Base-by-base conservation (phyloP, 2,113 vertebrate genomes). In the Pterocles gutturalis region DNA sequence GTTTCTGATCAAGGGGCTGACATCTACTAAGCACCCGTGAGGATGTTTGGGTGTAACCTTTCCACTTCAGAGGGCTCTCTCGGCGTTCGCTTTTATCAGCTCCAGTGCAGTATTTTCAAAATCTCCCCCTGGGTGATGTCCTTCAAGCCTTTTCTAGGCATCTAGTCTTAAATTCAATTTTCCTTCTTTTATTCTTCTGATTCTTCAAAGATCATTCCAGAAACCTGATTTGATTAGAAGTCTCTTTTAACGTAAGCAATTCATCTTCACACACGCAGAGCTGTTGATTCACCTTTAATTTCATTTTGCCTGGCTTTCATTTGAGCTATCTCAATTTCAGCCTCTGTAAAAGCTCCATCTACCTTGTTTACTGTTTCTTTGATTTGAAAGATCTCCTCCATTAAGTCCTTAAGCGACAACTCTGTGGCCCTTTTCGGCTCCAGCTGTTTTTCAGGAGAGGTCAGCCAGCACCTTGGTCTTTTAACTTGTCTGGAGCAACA, bases 211-310 rank as follows among this genome's bases (percentile, higher is more conserved):
- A 97, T 93, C 96, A 94, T 96, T 97, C 93, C 93, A 95, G 93
- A 96, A 97, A 93, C 69, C 38, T 92, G 89, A 97, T 98, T 96
- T 87, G 92, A 96, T 97, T 97, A 97, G 87, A 94, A 95, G 86
- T 89, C 96, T 94, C 91, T 96, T 91, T 95, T 96, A 97, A 95
- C 89, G 83, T 96, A 96, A 95, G 95, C 96, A 96, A 96, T 97
- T 97, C 95, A 96, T 97, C 96, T 66, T 96, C 90, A 72, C 91
- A 83, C 81, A 73, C 8, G 0, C 55, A 0, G 84, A 97, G 88
- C 90, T 96, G 90, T 91, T 97, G 96, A 97, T 97, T 96, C 97
- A 95, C 97, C 94, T 97, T 97, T 98, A 97, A 98, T 97, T 98
- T 97, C 96, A 95, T 97, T 98, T 96, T 5, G 72, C 36, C 82